Evolutionary conservation across 2,888 invertebrate genomes (phyloP), one percentile per base, ranked within the genome.

Genomic region (Amphimallon solstitiale): DNA sequence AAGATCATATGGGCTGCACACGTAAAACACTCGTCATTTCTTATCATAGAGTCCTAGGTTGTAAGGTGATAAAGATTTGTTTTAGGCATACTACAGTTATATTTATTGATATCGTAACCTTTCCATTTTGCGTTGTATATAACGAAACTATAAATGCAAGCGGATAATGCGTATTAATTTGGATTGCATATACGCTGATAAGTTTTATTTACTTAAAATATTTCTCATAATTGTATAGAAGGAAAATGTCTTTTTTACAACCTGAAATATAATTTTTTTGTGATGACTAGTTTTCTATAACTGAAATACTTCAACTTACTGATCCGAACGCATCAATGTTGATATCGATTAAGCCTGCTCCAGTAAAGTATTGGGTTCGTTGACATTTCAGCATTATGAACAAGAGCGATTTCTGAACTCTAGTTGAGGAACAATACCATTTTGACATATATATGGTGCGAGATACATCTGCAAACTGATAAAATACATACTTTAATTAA

Each of bases 391-490:
- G 12, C 59, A 65, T 65, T 10, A 65, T 21, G 9, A 65, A 12
- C 7, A 35, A 4, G 23, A 65, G 17, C 12, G 48, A 19, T 14
- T 48, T 56, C 34, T 54, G 65, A 38, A 56, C 48, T 14, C 7
- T 7, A 9, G 45, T 37, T 14, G 45, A 37, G 17, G 48, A 48
- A 45, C 56, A 46, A 19, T 65, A 65, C 65, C 65, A 65, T 23
- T 48, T 56, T 15, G 65, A 59, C 12, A 29, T 14, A 29, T 65
- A 65, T 21, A 65, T 19, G 12, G 37, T 37, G 21, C 10, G 59
- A 9, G 15, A 43, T 15, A 59, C 23, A 12, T 49, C 15, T 10
- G 19, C 56, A 5, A 43, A 17, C 43, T 29, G 15, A 40, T 2
- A 9, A 1, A 1, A 23, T 4, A 4, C 5, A 23, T 23, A 23